phyloP scores from a whole-genome alignment of 2,797 vertebrate genomes.

The Lophius americanus region DNA sequence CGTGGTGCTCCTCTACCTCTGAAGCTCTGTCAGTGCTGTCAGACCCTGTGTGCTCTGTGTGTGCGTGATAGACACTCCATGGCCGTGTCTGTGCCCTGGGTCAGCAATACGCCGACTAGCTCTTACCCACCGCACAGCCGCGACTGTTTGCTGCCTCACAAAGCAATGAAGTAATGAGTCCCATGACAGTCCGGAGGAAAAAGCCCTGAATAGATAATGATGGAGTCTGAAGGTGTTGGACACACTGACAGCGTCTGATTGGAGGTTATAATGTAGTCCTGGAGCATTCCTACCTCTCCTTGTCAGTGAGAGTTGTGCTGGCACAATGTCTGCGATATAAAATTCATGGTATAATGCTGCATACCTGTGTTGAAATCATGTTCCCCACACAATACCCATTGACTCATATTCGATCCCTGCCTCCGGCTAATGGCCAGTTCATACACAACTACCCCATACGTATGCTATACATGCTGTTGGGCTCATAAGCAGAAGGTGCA shows the following conservation, averaged over 20 bases:
- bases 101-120: slow-evolving; percentile 47
- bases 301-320: slow-evolving; percentile 54
- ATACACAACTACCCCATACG: slow-evolving; percentile 24
- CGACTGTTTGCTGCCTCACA: slow-evolving; percentile 66
- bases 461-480: slow-evolving; percentile 38
- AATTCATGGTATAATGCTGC: slow-evolving; percentile 55
- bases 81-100: slow-evolving; percentile 57
- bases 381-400: slow-evolving; percentile 42
- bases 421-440: slow-evolving; percentile 58
- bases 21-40: slow-evolving; percentile 60
- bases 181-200: slow-evolving; percentile 66
- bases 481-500: slow-evolving; percentile 33
- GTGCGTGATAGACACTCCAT: slow-evolving; percentile 64
- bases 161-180: slow-evolving; percentile 78
- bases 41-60: slow-evolving; percentile 46
- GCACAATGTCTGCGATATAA: slow-evolving; percentile 55
- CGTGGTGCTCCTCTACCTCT: slow-evolving; percentile 42
- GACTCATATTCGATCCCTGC: slow-evolving; percentile 46
- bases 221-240: slow-evolving; percentile 69
- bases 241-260: slow-evolving; percentile 61
- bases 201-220: slow-evolving; percentile 76
- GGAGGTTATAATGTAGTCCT: slow-evolving; percentile 64
- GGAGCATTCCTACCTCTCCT: slow-evolving; percentile 59
- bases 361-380: slow-evolving; percentile 43
- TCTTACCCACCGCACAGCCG: slow-evolving; percentile 54